These are phyloP conservation scores for Athene cunicularia DNA, from an alignment of 2,113 vertebrate species.

Conservation along the genomic window DNA sequence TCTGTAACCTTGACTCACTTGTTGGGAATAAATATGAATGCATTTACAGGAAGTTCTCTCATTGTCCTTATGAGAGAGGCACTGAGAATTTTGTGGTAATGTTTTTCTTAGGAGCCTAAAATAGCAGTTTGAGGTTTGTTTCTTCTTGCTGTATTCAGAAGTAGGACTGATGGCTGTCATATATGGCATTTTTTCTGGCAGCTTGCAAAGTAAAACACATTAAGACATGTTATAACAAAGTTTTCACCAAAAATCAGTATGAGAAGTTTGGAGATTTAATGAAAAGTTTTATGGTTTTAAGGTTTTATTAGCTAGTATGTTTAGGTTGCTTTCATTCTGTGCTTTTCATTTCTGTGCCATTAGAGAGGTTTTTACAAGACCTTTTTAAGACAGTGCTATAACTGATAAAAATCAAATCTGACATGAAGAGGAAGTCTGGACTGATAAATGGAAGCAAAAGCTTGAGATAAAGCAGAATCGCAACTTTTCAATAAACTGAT, in stretches of 20 bases:
- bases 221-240: background rate
- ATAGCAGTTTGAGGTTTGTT: background rate
- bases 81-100: background rate
- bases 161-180: background rate
- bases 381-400: background rate
- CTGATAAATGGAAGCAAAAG: background rate
- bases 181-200: background rate
- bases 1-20: background rate
- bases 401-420: background rate
- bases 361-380: background rate
- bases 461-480: background rate
- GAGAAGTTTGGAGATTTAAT: background rate
- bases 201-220: background rate
- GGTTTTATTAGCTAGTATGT: background rate
- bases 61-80: background rate
- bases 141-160: background rate
- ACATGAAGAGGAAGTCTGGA: background rate
- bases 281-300: background rate
- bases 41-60: background rate
- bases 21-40: background rate
- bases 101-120: background rate
- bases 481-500: background rate
- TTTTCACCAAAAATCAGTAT: background rate
- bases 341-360: background rate
- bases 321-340: background rate